Evolutionary conservation across 2,113 vertebrate species (phyloP).

Genomic region (Triplophysa rosa): DNA sequence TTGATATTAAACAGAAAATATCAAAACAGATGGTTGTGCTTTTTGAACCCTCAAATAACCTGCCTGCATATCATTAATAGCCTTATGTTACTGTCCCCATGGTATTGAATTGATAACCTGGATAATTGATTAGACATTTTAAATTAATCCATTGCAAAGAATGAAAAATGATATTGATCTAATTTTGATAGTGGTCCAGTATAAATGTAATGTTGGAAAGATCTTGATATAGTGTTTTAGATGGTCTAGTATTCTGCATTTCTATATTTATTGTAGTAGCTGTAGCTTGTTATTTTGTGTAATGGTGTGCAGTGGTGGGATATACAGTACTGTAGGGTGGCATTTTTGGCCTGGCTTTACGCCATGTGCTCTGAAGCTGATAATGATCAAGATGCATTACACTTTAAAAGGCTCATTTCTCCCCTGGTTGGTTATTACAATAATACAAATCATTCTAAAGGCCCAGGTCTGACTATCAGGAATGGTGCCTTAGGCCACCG

Average conservation of each 20-base stretch:
- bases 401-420: conserved; percentile 43
- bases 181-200: background rate
- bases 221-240: background rate
- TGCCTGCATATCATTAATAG: background rate
- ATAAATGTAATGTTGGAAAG: background rate
- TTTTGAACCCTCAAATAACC: background rate
- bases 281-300: background rate
- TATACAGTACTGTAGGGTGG: too few species aligned
- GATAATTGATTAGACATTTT: background rate
- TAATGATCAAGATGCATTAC: conserved; percentile 5
- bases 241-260: background rate
- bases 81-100: background rate
- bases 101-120: background rate
- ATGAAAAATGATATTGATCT: background rate
- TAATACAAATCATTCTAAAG: conserved; percentile 45
- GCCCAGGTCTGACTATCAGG: conserved; percentile 42
- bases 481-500: conserved; percentile 34
- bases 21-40: background rate
- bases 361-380: conserved; percentile 37
- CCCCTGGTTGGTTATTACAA: conserved; percentile 40
- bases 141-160: background rate
- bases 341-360: conserved; percentile 7
- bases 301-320: background rate
- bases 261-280: background rate
- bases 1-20: background rate